Evolutionary conservation across 2,888 invertebrate genomes (phyloP).

Genomic region (Scaeva pyrastri): DNA sequence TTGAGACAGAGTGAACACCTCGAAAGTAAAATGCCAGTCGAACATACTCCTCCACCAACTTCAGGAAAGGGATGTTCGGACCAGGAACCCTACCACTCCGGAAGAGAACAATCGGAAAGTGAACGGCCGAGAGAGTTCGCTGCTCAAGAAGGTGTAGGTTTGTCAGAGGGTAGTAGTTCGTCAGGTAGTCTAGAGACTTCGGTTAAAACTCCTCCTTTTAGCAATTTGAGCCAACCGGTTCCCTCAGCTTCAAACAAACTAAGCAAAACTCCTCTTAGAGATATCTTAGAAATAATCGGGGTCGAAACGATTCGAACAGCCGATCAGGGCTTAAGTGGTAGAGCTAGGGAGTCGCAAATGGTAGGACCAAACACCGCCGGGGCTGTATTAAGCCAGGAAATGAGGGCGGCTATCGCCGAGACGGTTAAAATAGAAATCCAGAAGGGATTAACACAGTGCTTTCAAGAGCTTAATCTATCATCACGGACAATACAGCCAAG

Average conservation of each 20-base stretch:
- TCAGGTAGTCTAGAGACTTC: neutral
- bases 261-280: neutral
- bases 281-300: neutral
- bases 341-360: neutral
- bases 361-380: neutral
- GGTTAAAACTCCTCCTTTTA: neutral
- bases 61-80: neutral
- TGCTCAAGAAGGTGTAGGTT: neutral
- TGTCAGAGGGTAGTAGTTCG: neutral
- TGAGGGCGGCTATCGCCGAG: neutral
- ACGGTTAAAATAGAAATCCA: neutral
- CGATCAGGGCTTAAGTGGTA: neutral
- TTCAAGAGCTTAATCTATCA: neutral
- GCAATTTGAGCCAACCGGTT: neutral
- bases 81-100: too few species aligned
- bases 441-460: neutral
- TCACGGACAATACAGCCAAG: neutral
- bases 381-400: neutral
- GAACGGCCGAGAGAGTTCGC: neutral
- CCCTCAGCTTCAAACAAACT: too few species aligned
- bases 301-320: neutral
- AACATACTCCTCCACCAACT: neutral
- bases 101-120: neutral
- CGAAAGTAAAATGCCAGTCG: neutral
- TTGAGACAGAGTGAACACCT: neutral